Percentiles rank a stretch among this genome's conserved stretches.
phyloP scores from a whole-genome alignment of 2,888 invertebrate genomes.

The Endomychus coccineus region DNA sequence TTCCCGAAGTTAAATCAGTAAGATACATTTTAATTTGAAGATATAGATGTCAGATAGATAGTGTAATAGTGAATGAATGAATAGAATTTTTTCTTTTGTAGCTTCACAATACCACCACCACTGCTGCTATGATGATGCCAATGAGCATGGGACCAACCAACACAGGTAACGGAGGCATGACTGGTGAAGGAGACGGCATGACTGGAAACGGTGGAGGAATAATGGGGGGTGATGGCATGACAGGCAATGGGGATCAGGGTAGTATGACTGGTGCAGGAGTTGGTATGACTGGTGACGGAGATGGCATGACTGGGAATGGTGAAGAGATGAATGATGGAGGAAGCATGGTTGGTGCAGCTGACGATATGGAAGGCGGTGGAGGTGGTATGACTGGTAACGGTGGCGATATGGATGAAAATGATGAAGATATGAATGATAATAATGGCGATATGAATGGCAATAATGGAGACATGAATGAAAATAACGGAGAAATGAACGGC shows the following conservation, averaged over 20 bases:
- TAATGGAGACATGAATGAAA: slow-evolving; percentile 7
- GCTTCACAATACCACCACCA: slow-evolving; percentile 26
- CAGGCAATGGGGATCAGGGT: slow-evolving; percentile 9
- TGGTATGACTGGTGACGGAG: slow-evolving; percentile 18
- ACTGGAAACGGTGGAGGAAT: slow-evolving; percentile 16
- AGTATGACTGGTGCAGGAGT: slow-evolving; percentile 18
- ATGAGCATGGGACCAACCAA: slow-evolving; percentile 42
- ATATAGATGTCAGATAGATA: no score
- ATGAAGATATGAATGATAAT: slow-evolving; percentile 11
- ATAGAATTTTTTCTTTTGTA: not conserved
- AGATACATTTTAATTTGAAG: not conserved
- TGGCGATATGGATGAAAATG: slow-evolving; percentile 11
- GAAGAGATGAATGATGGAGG: slow-evolving; percentile 19
- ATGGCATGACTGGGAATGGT: slow-evolving; percentile 16
- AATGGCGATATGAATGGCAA: slow-evolving; percentile 1
- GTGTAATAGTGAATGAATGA: not conserved
- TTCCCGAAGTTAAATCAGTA: not conserved
- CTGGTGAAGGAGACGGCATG: slow-evolving; percentile 11
- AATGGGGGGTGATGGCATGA: slow-evolving; percentile 8
- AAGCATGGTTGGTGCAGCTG: slow-evolving; percentile 17
- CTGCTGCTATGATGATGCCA: slow-evolving; percentile 42
- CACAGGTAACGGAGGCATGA: slow-evolving; percentile 42
- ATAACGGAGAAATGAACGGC: slow-evolving; percentile 10
- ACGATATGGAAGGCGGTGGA: slow-evolving; percentile 7
- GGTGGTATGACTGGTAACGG: slow-evolving; percentile 9